phyloP scores from a whole-genome alignment of 1,140 invertebrate genomes.

The Drosophila sp. region DNA sequence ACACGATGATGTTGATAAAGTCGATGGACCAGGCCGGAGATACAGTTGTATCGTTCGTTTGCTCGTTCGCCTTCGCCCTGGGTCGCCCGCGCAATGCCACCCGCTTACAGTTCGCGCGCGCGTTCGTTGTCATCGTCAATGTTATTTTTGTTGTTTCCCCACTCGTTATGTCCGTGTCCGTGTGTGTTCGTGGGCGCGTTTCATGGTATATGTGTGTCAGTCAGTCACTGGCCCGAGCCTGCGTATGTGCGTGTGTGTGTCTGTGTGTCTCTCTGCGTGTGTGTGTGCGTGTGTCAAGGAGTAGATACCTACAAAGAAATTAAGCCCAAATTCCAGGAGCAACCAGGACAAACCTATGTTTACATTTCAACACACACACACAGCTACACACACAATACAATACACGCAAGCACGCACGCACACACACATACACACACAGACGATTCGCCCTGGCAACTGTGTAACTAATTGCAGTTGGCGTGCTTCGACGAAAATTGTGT shows the following conservation, averaged over 20 bases:
- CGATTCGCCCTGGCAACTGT: constrained; percentile 3
- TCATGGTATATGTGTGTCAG: constrained; percentile 74
- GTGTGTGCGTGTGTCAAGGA: constrained; percentile 46
- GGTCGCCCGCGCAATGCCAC: constrained; percentile 5
- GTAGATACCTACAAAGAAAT: constrained; percentile 69
- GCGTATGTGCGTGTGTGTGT: constrained; percentile 22
- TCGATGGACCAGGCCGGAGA: constrained; percentile 70
- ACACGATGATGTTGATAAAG: constrained; percentile 71
- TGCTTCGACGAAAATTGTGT: constrained; percentile 52
- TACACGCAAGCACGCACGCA: neutral
- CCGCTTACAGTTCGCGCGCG: constrained; percentile 27
- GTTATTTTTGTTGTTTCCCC: constrained; percentile 79
- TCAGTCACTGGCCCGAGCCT: constrained; percentile 66
- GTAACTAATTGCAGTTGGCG: constrained; percentile 25
- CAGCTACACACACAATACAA: neutral
- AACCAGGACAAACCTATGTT: constrained; percentile 58
- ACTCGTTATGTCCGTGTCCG: constrained; percentile 51
- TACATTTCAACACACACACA: constrained; percentile 51
- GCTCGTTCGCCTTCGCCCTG: constrained; percentile 9
- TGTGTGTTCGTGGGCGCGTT: constrained; percentile 37
- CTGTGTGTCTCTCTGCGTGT: constrained; percentile 28
- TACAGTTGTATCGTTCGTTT: constrained; percentile 71
- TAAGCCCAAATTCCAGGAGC: constrained; percentile 46
- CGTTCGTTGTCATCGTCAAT: constrained; percentile 62
- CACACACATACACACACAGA: neutral